Conservation (phyloP, 2,888 invertebrate species). For the Cryptus viduatorius region DNA sequence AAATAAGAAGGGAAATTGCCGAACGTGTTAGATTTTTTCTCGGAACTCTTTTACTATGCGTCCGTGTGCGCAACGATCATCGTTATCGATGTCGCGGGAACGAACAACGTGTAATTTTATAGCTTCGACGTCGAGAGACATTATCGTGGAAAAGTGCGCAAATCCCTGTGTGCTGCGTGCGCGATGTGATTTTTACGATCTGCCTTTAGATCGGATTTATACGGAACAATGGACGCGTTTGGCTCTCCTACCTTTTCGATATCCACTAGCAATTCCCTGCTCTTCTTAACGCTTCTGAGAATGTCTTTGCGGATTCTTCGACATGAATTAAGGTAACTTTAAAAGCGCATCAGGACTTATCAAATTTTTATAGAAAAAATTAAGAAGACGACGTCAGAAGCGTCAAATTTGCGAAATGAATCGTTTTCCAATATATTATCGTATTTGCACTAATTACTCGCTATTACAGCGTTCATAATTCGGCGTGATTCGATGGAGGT, state of each 20-base stretch:
- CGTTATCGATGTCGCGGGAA: slow-evolving; percentile 29
- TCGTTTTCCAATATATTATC: too few species aligned
- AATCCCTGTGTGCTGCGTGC: slow-evolving; percentile 3
- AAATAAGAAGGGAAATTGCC: slow-evolving; percentile 26
- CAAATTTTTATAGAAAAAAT: too few species aligned
- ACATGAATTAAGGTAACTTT: too few species aligned
- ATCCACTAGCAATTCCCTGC: background rate
- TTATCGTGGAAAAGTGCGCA: background rate
- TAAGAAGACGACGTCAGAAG: too few species aligned
- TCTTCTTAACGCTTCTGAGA: too few species aligned
- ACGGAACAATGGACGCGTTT: slow-evolving; percentile 15
- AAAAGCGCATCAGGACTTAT: too few species aligned
- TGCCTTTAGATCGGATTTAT: slow-evolving; percentile 43
- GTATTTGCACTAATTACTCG: too few species aligned
- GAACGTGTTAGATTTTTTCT: background rate
- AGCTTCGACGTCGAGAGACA: slow-evolving; percentile 10
- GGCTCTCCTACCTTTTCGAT: slow-evolving; percentile 29
- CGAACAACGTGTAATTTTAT: slow-evolving; percentile 44
- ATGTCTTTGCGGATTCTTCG: too few species aligned
- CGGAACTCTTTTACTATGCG: background rate
- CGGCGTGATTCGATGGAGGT: too few species aligned
- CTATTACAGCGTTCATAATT: too few species aligned
- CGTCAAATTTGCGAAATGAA: too few species aligned
- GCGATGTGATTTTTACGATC: slow-evolving; percentile 57
- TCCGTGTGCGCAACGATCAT: slow-evolving; percentile 22